Percentiles rank a stretch among this genome's conserved stretches.
Evolutionary conservation across 2,888 invertebrate species (phyloP).

Genomic region (Xestia rhomboidea): DNA sequence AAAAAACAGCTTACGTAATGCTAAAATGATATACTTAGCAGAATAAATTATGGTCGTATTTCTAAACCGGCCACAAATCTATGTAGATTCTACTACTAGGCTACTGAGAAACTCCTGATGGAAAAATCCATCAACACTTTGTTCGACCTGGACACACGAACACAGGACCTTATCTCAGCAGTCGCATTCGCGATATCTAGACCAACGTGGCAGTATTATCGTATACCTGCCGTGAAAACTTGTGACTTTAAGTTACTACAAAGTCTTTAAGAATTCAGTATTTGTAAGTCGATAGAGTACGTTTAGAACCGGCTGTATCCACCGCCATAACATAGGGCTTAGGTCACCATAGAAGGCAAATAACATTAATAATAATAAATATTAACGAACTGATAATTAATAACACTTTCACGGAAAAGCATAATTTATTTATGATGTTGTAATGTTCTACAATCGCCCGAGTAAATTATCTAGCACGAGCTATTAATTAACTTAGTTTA

Average conservation of each 20-base stretch:
- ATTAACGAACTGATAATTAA: constrained; percentile 43
- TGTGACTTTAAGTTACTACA: constrained; percentile 1
- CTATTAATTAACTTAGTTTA: constrained; percentile 21
- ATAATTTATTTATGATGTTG: constrained; percentile 42
- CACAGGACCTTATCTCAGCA: too few species aligned
- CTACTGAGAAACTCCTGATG: too few species aligned
- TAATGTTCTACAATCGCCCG: constrained; percentile 28
- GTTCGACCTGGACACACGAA: too few species aligned
- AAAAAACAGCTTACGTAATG: too few species aligned
- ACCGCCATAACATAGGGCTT: constrained; percentile 34
- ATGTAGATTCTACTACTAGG: too few species aligned
- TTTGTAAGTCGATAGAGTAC: constrained; percentile 4
- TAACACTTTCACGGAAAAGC: constrained; percentile 51
- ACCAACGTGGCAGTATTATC: too few species aligned
- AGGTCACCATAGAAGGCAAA: constrained; percentile 37
- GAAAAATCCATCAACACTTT: too few species aligned
- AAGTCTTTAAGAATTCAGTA: neutral
- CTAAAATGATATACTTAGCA: too few species aligned
- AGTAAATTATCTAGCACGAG: constrained; percentile 27
- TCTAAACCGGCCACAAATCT: too few species aligned
- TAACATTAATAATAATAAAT: constrained; percentile 48
- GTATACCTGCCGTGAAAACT: neutral
- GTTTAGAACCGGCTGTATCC: constrained; percentile 28
- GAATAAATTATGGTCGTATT: too few species aligned
- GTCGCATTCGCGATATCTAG: too few species aligned